Conservation (phyloP, 2,113 vertebrate species). For the Herpetotheres cachinnans region DNA sequence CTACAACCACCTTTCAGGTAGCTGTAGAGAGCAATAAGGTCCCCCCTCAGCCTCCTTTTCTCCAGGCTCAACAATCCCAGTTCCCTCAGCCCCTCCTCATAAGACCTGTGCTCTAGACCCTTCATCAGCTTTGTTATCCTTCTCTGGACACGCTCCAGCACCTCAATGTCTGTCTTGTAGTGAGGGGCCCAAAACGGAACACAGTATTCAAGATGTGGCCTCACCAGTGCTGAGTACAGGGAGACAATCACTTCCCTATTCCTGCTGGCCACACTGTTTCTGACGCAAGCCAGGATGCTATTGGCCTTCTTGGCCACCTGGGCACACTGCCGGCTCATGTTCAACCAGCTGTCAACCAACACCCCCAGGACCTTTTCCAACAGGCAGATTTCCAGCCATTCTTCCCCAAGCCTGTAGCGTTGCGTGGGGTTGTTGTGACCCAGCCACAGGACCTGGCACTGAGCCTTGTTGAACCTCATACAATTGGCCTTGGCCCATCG, state of each 20-base stretch:
- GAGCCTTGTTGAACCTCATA: neutral
- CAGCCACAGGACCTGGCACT: neutral
- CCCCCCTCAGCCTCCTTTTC: neutral
- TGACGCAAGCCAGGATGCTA: too few relatives aligned
- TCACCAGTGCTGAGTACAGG: neutral
- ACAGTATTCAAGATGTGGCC: neutral
- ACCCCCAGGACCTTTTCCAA: too few relatives aligned
- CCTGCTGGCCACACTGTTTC: neutral
- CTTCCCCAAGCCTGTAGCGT: too few relatives aligned
- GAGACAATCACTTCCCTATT: accelerated
- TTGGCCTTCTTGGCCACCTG: too few relatives aligned
- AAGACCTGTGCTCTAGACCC: neutral
- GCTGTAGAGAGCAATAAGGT: neutral
- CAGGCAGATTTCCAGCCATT: too few relatives aligned
- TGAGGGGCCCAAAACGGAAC: neutral
- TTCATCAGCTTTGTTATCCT: neutral
- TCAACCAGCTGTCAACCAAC: too few relatives aligned
- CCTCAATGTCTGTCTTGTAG: neutral
- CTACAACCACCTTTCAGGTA: neutral
- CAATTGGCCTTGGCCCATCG: too few relatives aligned
- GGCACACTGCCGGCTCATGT: too few relatives aligned
- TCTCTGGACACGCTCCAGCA: neutral
- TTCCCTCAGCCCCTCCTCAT: neutral
- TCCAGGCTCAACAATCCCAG: neutral
- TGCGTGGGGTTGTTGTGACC: neutral